Base-by-base conservation (phyloP, 2,888 invertebrate species). In the Lutraria lutraria region DNA sequence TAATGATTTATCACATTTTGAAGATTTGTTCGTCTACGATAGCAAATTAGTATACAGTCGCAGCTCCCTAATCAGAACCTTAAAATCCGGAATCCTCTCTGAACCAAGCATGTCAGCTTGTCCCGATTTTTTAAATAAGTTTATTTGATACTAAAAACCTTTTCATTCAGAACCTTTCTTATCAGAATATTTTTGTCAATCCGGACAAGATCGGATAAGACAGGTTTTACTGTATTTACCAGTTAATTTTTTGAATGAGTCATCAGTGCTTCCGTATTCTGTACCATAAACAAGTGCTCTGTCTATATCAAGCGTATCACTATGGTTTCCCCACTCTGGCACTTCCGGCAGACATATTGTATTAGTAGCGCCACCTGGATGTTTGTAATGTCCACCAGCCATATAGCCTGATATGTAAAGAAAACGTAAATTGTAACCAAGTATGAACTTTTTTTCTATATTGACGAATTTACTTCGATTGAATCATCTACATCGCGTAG, bases 271-370 rank as follows among this genome's bases (percentile, higher is more conserved):
- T 31, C 81, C 86, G 53, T 86, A 86, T 72, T 86, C 81, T 68
- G 81, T 82, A 19, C 86, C 81, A 25, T 86, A 86, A 6, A 86
- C 25, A 8, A 81, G 68, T 21, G 43, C 63, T 34, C 86, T 34
- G 43, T 86, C 86, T 29, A 10, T 2, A 25, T 86, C 86, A 25
- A 0, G 15, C 8, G 15, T 60, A 53, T 81, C 81, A 21, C 53
- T 82, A 82, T 86, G 54, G 68, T 86, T 82, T 31, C 81, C 54
- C 81, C 81, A 86, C 31, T 68, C 31, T 52, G 86, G 86, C 0
- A 81, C 63, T 81, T 86, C 86, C 63, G 86, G 86, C 52, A 86
- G 72, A 68, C 86, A 86, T 68, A 86, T 52, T 82, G 86, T 81
- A 52, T 86, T 82, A 21, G 86, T 81, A 68, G 86, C 81, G 81